Evolutionary conservation across 2,797 vertebrate genomes (phyloP), one percentile per base, ranked within the genome.

Genomic region (Borostomias antarcticus): DNA sequence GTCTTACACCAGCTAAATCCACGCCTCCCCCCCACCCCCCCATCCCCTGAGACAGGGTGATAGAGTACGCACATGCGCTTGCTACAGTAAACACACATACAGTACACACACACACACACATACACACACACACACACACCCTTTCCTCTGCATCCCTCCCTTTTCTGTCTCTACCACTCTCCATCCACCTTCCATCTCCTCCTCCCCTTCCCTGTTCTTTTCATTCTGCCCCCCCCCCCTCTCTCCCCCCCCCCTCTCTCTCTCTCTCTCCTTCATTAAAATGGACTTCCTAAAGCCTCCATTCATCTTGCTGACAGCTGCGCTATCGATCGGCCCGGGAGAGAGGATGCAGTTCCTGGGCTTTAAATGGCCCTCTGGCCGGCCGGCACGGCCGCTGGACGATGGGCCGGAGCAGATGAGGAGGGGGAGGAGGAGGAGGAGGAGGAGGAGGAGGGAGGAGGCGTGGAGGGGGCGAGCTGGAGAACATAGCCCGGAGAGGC

Each of bases 241-340:
- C 43, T 30, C 45, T 51, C 29, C 10, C 11, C 73, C 76, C 78
- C 76, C 81, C 82, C 84, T 85, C 76, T 70, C 73, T 72, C 81
- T 81, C 81, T 74, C 72, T 56, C 64, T 79, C 74, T 78, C 88
- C 83, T 86, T 89, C 88, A 91, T 91, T 91, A 90, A 90, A 91
- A 91, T 90, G 90, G 89, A 91, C 90, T 91, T 91, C 89, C 88
- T 89, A 88, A 91, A 90, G 86, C 89, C 85, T 86, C 88, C 91
- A 92, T 92, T 89, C 84, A 65, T 92, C 91, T 90, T 90, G 82
- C 85, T 90, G 91, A 92, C 90, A 91, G 91, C 78, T 72, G 75
- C 64, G 28, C 83, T 86, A 92, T 92, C 81, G 90, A 92, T 90
- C 69, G 83, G 70, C 73, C 52, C 3, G 63, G 79, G 76, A 84